Percentiles rank a stretch among this genome's conserved stretches.
phyloP scores from a whole-genome alignment of 2,797 vertebrate species.

The Paratrypauchen microcephalus region DNA sequence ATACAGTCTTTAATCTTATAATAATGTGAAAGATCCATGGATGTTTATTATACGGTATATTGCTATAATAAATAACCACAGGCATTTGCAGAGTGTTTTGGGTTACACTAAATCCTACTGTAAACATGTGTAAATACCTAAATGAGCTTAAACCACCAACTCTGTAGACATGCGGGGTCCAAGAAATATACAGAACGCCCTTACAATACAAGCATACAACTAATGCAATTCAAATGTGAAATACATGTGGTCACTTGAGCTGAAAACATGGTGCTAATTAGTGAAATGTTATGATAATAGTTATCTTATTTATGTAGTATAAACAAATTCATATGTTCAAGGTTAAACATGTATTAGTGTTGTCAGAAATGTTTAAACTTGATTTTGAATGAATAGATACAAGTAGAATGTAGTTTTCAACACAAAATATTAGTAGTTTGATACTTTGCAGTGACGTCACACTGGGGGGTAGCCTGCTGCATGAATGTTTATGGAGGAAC shows the following conservation, averaged over 20 bases:
- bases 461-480: too few relatives aligned
- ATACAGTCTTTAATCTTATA: neutral
- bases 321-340: neutral
- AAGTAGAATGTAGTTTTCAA: too few relatives aligned
- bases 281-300: neutral
- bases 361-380: too few relatives aligned
- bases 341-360: neutral
- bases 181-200: constrained; percentile 2
- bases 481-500: too few relatives aligned
- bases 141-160: neutral
- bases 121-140: constrained; percentile 1
- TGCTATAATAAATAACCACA: neutral
- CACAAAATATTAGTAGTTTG: too few relatives aligned
- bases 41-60: neutral
- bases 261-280: neutral
- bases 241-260: neutral
- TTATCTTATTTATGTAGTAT: neutral
- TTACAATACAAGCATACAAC: neutral
- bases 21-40: neutral
- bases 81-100: constrained; percentile 1
- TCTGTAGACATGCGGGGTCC: neutral
- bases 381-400: too few relatives aligned
- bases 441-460: too few relatives aligned
- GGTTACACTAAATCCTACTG: neutral
- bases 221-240: neutral